Conservation (phyloP, 2,888 invertebrate species). For the Anodontia alba region DNA sequence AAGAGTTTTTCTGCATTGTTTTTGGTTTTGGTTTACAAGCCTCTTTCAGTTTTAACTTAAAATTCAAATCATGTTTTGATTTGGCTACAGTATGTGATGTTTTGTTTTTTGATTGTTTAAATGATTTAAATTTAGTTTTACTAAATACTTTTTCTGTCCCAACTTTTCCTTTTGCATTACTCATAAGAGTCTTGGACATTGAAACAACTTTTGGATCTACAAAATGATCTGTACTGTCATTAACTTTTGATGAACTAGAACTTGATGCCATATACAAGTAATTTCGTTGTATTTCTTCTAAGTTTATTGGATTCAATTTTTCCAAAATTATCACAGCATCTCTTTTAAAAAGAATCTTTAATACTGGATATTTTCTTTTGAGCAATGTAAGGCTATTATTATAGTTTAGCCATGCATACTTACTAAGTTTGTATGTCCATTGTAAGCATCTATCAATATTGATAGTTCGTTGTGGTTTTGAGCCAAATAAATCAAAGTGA, state of each 20-base stretch:
- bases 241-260: background rate
- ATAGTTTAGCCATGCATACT: background rate
- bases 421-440: background rate
- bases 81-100: background rate
- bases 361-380: conserved; percentile 11
- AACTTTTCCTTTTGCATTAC: conserved; percentile 45
- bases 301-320: background rate
- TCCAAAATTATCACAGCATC: background rate
- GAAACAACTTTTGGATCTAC: conserved; percentile 59
- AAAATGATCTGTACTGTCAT: background rate
- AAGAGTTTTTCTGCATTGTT: background rate
- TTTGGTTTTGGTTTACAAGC: conserved; percentile 6
- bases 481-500: too few species aligned
- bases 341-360: conserved; percentile 4
- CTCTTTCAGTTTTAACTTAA: background rate
- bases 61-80: conserved; percentile 1
- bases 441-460: conserved; percentile 2
- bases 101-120: background rate
- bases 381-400: background rate
- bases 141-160: conserved; percentile 50
- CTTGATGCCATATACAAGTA: background rate
- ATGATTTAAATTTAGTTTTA: conserved; percentile 9
- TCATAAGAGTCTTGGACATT: conserved; percentile 44
- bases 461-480: background rate
- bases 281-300: background rate